Evolutionary conservation across 1,140 invertebrate genomes (phyloP), one percentile per base, ranked within the genome.

Genomic region (Hypothenemus hampei): DNA sequence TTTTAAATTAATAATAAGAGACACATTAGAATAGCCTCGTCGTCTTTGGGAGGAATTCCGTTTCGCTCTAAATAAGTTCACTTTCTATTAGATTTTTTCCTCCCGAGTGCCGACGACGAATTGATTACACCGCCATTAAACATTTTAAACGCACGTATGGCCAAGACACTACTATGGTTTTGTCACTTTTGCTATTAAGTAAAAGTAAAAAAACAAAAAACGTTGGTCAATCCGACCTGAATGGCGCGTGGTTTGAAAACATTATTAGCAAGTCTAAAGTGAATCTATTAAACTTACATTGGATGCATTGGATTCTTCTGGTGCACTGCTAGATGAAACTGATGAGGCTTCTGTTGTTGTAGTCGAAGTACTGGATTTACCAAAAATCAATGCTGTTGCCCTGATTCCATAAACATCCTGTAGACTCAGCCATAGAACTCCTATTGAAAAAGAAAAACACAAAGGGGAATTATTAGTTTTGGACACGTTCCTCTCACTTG

Each of bases 351-450:
- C 65, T 19, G 63, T 62, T n/a, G n/a, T n/a, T n/a, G 67, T 67
- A 8, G 65, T 67, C 0, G 67, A 68, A 15, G 67, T 67, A 3
- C 65, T 53, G 11, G 62, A 60, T 62, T 61, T 65, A 19, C 57
- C 65, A 57, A 70, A 69, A 33, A 69, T 70, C 36, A 70, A 49
- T 8, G 66, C 56, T 22, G 69, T 70, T 16, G 66, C 66, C 46
- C 63, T 65, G 15, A 67, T 55, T 35, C 66, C 61, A 37, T 65
- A 62, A 3, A 66, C 67, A 57, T 70, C 59, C 63, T 68, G 67
- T 7, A 69, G 29, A 51, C 66, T 64, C 19, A 70, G 51, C 65
- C 67, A 70, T 19, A 70, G 43, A 18, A 69, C 65, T 19, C 66
- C 69, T 70, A n/a, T n/a, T n/a, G 48, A 29, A 60, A 65, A 29